phyloP scores from a whole-genome alignment of 2,113 vertebrate species.

The Pseudonaja textilis region DNA sequence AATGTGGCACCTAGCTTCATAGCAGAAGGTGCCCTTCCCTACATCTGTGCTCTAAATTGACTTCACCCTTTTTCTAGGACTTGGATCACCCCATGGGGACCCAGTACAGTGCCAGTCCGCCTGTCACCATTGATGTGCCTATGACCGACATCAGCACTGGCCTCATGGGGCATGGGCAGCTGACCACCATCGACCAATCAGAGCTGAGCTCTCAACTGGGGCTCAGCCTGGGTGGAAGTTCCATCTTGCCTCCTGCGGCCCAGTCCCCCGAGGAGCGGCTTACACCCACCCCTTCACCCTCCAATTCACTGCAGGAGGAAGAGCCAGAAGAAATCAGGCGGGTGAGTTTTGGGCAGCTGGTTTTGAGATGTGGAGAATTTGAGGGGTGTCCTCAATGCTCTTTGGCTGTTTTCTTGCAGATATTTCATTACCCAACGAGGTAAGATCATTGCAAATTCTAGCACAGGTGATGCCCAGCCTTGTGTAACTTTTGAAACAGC shows the following conservation, averaged over 20 bases:
- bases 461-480: not conserved
- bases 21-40: too few relatives aligned
- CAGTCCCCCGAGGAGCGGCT: conserved; percentile 82
- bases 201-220: conserved; percentile 89
- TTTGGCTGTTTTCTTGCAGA: not conserved
- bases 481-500: not conserved
- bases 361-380: not conserved
- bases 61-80: conserved; percentile 67
- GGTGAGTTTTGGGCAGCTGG: conserved; percentile 55
- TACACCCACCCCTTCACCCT: conserved; percentile 80
- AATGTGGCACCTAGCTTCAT: not conserved
- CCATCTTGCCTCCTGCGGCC: conserved; percentile 72
- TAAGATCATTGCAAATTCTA: not conserved
- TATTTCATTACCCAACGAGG: not conserved
- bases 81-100: conserved; percentile 85
- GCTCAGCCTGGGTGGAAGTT: conserved; percentile 79
- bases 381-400: not conserved
- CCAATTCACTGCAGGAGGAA: conserved; percentile 85
- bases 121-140: conserved; percentile 85
- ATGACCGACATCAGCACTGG: conserved; percentile 80
- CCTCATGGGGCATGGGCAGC: conserved; percentile 80
- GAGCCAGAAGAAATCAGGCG: conserved; percentile 85
- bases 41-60: too few relatives aligned
- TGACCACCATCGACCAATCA: conserved; percentile 91
- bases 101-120: conserved; percentile 84